A percentile compares a stretch with the other conserved stretches of the same genome.
These are phyloP conservation scores for Harpalus rufipes DNA, from an alignment of 2,888 invertebrate genomes.

Conservation along the genomic window DNA sequence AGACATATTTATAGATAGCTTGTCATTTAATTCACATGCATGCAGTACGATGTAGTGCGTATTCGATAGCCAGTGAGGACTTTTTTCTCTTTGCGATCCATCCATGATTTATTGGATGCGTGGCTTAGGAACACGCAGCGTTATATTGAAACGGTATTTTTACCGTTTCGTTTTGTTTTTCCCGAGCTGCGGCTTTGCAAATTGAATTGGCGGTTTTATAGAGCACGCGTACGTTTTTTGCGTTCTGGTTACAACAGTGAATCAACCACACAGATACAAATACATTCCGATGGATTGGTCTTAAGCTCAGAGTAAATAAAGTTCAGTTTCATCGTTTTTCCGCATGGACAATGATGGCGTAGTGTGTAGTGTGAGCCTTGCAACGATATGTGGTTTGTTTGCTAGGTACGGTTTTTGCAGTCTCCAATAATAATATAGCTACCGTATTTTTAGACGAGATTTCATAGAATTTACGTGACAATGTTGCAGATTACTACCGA, in stretches of 20 bases:
- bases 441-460: neutral
- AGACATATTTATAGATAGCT: slow-evolving; percentile 52
- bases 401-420: neutral
- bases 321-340: slow-evolving; percentile 25
- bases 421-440: slow-evolving; percentile 6
- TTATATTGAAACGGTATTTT: slow-evolving; percentile 63
- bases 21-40: slow-evolving; percentile 59
- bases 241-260: slow-evolving; percentile 46
- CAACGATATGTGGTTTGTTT: slow-evolving; percentile 25
- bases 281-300: neutral
- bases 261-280: slow-evolving; percentile 30
- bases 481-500: neutral
- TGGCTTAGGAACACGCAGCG: slow-evolving; percentile 53
- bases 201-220: slow-evolving; percentile 65
- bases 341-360: slow-evolving; percentile 10
- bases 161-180: slow-evolving; percentile 51
- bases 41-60: slow-evolving; percentile 8
- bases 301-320: neutral
- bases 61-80: slow-evolving; percentile 28
- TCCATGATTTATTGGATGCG: slow-evolving; percentile 61
- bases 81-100: slow-evolving; percentile 47
- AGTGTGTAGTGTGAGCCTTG: neutral
- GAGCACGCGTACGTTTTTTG: slow-evolving; percentile 58
- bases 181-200: slow-evolving; percentile 57
- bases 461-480: neutral